A percentile compares a stretch with the other conserved stretches of the same genome.
Evolutionary conservation across 2,113 vertebrate species (phyloP).

Genomic region (Argyrosomus japonicus): DNA sequence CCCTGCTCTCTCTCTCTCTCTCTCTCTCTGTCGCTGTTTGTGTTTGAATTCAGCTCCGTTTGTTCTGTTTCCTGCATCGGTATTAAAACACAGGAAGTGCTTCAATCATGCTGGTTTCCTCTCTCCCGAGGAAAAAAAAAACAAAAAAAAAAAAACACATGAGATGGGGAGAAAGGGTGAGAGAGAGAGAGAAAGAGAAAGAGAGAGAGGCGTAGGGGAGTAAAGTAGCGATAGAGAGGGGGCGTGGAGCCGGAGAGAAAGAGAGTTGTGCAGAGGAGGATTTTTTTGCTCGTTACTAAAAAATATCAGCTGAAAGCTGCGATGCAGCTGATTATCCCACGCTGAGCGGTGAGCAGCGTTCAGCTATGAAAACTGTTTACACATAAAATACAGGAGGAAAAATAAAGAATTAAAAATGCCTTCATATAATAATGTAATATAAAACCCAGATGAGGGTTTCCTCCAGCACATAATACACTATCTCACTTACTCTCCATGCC

Average conservation of each 20-base stretch:
- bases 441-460: slow-evolving; percentile 16
- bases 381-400: slow-evolving; percentile 29
- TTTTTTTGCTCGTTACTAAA: slow-evolving; percentile 65
- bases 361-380: not conserved
- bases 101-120: slow-evolving; percentile 85
- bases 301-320: slow-evolving; percentile 55
- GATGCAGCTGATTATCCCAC: slow-evolving; percentile 64
- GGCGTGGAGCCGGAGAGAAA: slow-evolving; percentile 58
- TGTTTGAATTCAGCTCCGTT: slow-evolving; percentile 89
- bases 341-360: slow-evolving; percentile 24
- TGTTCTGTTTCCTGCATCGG: slow-evolving; percentile 87
- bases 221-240: slow-evolving; percentile 45
- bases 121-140: slow-evolving; percentile 33
- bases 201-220: slow-evolving; percentile 41
- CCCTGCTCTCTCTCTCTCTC: slow-evolving; percentile 52
- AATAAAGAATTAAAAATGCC: slow-evolving; percentile 18
- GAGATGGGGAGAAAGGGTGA: not conserved
- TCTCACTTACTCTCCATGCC: not conserved
- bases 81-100: slow-evolving; percentile 89
- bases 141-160: slow-evolving; percentile 56
- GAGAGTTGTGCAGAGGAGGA: slow-evolving; percentile 61
- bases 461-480: not conserved
- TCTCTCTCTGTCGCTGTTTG: slow-evolving; percentile 79
- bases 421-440: slow-evolving; percentile 4
- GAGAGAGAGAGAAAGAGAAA: slow-evolving; percentile 1